These are phyloP conservation scores for Oopsacas minuta DNA, from an alignment of 37 sponge, comb jelly and placozoan genomes.

Conservation along the genomic window DNA sequence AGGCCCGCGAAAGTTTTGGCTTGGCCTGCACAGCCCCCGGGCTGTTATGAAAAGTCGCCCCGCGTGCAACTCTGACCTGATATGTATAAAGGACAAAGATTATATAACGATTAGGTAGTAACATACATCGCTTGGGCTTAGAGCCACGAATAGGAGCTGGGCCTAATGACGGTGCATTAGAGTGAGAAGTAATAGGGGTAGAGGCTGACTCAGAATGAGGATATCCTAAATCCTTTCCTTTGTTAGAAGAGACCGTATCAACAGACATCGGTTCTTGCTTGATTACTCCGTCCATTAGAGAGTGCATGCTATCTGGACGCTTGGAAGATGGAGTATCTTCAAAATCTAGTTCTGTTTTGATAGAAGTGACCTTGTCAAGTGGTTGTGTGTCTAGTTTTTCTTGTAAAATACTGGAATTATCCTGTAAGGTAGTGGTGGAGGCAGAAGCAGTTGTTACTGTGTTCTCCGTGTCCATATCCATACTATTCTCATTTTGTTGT, in stretches of 20 bases:
- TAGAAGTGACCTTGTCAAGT: not conserved
- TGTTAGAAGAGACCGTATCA: not conserved
- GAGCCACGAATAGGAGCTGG: not conserved
- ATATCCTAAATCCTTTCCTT: not conserved
- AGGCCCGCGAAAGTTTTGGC: not conserved
- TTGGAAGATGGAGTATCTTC: not conserved
- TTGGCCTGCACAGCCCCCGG: not conserved
- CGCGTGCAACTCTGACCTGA: not conserved
- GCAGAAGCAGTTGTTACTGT: conserved; percentile 1
- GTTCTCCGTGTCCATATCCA: not conserved
- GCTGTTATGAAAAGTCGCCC: not conserved
- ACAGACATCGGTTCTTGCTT: conserved; percentile 12
- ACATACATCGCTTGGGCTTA: not conserved
- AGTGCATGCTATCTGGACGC: not conserved
- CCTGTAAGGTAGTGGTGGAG: not conserved
- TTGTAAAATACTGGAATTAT: not conserved
- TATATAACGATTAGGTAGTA: not conserved
- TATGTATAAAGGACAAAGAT: too few species aligned
- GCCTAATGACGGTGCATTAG: not conserved
- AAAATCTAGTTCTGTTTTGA: not conserved
- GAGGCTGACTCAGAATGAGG: not conserved
- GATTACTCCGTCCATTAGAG: not conserved
- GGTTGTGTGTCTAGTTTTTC: not conserved
- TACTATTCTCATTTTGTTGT: not conserved
- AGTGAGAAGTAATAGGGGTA: not conserved